Percentiles rank a stretch among this genome's conserved stretches.
Evolutionary conservation across 2,113 vertebrate genomes (phyloP).

Genomic region (Neolamprologus variostigma): DNA sequence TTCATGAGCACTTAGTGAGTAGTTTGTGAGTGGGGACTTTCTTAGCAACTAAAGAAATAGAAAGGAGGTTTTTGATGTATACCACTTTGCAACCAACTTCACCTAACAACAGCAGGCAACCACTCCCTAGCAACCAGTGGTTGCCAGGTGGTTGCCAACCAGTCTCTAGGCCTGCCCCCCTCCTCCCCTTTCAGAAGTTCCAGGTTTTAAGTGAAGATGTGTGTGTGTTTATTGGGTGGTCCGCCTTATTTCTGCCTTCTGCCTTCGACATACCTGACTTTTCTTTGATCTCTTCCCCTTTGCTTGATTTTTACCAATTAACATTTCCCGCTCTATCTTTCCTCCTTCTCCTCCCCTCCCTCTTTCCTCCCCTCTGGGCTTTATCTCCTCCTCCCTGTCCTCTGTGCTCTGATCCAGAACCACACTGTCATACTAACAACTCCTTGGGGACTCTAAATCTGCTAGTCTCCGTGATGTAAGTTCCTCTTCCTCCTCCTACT

Average conservation of each 20-base stretch:
- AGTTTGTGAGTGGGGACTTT: neutral
- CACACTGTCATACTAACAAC: slow-evolving; percentile 99
- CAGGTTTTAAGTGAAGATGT: slow-evolving; percentile 33
- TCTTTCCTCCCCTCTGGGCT: slow-evolving; percentile 32
- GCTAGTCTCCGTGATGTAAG: slow-evolving; percentile 95
- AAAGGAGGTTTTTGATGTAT: neutral
- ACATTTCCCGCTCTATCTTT: slow-evolving; percentile 50
- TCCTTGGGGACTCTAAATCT: slow-evolving; percentile 98
- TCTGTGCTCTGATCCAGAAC: slow-evolving; percentile 91
- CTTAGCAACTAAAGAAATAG: neutral
- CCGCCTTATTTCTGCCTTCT: neutral
- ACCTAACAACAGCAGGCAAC: neutral
- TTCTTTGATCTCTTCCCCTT: slow-evolving; percentile 9
- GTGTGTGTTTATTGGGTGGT: slow-evolving; percentile 10
- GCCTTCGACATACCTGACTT: slow-evolving; percentile 2
- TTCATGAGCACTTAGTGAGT: neutral
- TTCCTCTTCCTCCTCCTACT: slow-evolving; percentile 75
- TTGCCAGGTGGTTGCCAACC: neutral
- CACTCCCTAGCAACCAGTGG: neutral
- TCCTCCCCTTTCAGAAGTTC: neutral
- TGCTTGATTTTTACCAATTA: slow-evolving; percentile 30
- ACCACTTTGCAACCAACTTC: neutral
- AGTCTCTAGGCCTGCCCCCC: neutral
- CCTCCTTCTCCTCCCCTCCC: neutral
- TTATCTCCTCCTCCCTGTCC: slow-evolving; percentile 69